Base-by-base conservation (phyloP, 2,888 invertebrate genomes). In the Drosophila parthenogenetica region DNA sequence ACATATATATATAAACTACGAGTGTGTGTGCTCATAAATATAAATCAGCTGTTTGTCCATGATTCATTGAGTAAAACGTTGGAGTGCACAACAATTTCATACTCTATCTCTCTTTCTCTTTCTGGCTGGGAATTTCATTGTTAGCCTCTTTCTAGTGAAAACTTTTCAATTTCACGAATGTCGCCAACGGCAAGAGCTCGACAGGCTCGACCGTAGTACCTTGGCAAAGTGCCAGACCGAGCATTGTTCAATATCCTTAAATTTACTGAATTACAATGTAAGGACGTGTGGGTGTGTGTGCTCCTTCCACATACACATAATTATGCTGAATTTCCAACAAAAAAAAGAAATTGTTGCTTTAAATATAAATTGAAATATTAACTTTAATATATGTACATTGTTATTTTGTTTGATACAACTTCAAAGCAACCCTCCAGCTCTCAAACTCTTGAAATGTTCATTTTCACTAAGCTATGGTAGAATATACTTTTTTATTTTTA, bases 21-120 rank as follows among this genome's bases (percentile, higher is more conserved):
- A 61, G 40, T 54, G 19, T 50, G 16, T 60, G 17, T 55, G 32
- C 74, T 82, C 71, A 82, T 79, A 85, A 85, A 79, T 89, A 89
- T 89, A 85, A 89, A 85, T 85, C 89, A 85, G 88, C 88, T 82
- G 89, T 81, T 81, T 83, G 79, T 81, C 79, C 82, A 89, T 87
- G 89, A 88, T 85, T 85, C 84, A 89, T 89, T 85, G 83, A 85
- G 86, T 85, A 85, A 87, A 85, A 77, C 54, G 70, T 64, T 70
- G 55, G 65, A 60, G 55, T 54, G 59, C 62, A 63, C 78, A 57
- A 63, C 57, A 60, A 59, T 73, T 62, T 25, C 58, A 66, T 32
- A 35, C 57, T n/a, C 7, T 7, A 5, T 2, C 32, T 25, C 25
- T 37, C 17, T 2, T n/a, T 40, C 25, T 40, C 11, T 2, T 22